Percentiles rank a stretch among this genome's conserved stretches.
These are phyloP conservation scores for Syrista parreyssii DNA, from an alignment of 2,888 invertebrate species.

Conservation along the genomic window DNA sequence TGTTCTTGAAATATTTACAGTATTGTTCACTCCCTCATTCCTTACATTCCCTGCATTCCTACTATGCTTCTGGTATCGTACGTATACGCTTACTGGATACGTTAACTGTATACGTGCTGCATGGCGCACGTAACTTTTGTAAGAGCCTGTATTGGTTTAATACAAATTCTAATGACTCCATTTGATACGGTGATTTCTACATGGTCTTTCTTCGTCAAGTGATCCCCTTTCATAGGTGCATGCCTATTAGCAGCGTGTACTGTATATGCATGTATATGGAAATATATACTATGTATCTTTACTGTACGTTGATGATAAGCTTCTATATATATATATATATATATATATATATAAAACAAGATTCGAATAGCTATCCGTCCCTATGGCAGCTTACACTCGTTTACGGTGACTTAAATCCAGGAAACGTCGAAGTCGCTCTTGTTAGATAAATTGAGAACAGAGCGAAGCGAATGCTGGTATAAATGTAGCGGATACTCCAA, in stretches of 20 bases:
- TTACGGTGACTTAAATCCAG: not conserved
- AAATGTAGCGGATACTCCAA: not conserved
- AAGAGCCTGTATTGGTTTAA: not conserved
- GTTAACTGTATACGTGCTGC: not conserved
- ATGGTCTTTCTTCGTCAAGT: not conserved
- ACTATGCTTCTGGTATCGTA: not conserved
- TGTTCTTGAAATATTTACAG: not conserved
- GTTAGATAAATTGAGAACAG: not conserved
- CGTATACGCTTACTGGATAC: not conserved
- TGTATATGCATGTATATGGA: not conserved
- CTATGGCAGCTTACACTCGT: not conserved
- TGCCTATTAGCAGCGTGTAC: not conserved
- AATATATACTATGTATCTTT: not conserved
- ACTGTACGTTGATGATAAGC: not conserved
- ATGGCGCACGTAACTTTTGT: not conserved
- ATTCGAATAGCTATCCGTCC: not conserved
- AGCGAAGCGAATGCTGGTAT: not conserved
- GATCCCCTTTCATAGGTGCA: not conserved
- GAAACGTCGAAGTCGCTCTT: not conserved
- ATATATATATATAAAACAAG: not conserved
- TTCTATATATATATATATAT: not conserved
- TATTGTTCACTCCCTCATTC: not conserved
- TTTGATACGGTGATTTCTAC: not conserved
- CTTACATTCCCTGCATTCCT: not conserved
- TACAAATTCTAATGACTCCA: not conserved